Conservation (phyloP, 2,113 vertebrate genomes). For the Eleginops maclovinus region DNA sequence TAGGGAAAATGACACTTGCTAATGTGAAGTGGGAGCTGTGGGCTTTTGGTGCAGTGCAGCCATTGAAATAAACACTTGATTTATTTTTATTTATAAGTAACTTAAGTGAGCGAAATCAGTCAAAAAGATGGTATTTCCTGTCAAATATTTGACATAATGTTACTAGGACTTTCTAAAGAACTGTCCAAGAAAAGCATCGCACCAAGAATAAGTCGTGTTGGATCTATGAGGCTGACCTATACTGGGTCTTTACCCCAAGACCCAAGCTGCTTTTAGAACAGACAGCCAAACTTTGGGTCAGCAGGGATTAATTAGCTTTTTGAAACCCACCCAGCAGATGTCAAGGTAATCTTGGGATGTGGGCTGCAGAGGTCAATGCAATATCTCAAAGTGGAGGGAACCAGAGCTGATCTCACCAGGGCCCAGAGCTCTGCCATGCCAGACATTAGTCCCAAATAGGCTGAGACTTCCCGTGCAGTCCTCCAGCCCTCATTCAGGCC, state of each 20-base stretch:
- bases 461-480: slow-evolving; percentile 37
- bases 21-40: slow-evolving; percentile 53
- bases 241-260: slow-evolving; percentile 64
- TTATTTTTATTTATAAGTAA: background rate
- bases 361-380: slow-evolving; percentile 80
- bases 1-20: slow-evolving; percentile 30
- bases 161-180: slow-evolving; percentile 17
- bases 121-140: background rate
- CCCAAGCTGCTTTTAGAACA: slow-evolving; percentile 71
- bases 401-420: slow-evolving; percentile 58
- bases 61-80: slow-evolving; percentile 11
- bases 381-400: slow-evolving; percentile 76
- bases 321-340: slow-evolving; percentile 81
- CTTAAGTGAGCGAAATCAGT: background rate
- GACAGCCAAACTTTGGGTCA: slow-evolving; percentile 79
- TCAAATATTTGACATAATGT: slow-evolving; percentile 41
- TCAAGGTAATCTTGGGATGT: slow-evolving; percentile 83
- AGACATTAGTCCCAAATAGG: slow-evolving; percentile 58
- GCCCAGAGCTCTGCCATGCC: slow-evolving; percentile 50
- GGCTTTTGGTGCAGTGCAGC: slow-evolving; percentile 21
- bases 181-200: slow-evolving; percentile 32
- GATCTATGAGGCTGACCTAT: slow-evolving; percentile 59
- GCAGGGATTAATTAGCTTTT: slow-evolving; percentile 86
- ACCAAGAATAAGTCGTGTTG: slow-evolving; percentile 32
- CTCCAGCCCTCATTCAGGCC: slow-evolving; percentile 46